These are phyloP conservation scores for Latheticus oryzae DNA, from an alignment of 2,888 invertebrate species.

Conservation along the genomic window DNA sequence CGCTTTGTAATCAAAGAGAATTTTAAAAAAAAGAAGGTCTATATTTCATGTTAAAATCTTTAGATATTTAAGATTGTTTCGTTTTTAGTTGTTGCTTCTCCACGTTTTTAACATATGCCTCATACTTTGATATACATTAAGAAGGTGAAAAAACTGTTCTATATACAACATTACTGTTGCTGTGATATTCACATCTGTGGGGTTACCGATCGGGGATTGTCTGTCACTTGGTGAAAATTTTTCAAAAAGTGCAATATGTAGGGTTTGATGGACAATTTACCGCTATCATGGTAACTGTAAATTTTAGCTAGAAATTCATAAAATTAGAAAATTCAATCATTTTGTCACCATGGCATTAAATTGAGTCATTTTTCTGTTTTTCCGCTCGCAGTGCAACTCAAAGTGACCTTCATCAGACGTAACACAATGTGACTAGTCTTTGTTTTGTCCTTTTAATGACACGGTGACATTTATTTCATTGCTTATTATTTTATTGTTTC, in stretches of 20 bases:
- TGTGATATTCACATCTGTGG: slow-evolving; percentile 60
- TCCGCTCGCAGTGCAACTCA: slow-evolving; percentile 38
- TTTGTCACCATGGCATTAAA: slow-evolving; percentile 38
- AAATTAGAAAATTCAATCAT: slow-evolving; percentile 36
- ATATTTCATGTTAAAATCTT: slow-evolving; percentile 44
- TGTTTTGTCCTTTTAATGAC: slow-evolving; percentile 31
- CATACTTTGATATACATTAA: slow-evolving; percentile 51
- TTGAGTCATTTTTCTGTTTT: slow-evolving; percentile 14
- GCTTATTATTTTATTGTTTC: slow-evolving; percentile 11
- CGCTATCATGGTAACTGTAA: slow-evolving; percentile 44
- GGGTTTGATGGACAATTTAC: slow-evolving; percentile 27
- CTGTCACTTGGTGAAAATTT: slow-evolving; percentile 12
- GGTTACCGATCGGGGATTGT: slow-evolving; percentile 27
- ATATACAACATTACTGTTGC: slow-evolving; percentile 63
- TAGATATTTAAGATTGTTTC: slow-evolving; percentile 45
- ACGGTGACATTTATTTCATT: slow-evolving; percentile 26
- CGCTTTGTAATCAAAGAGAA: slow-evolving; percentile 38
- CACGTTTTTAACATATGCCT: slow-evolving; percentile 47
- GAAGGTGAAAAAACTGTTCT: slow-evolving; percentile 52
- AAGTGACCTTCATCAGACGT: slow-evolving; percentile 43
- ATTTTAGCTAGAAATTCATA: slow-evolving; percentile 52
- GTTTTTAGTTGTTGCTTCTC: slow-evolving; percentile 46
- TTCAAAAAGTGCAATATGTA: slow-evolving; percentile 42
- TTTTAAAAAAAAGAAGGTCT: slow-evolving; percentile 41
- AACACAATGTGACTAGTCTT: slow-evolving; percentile 36